phyloP scores from a whole-genome alignment of 2,113 vertebrate species.

The Sus scrofa region T2T-Sscrofa CM000818.6:133058501-133059000 shows the following conservation, averaged over 20 bases:
- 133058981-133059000: background rate
- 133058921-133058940: rapidly evolving
- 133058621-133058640: background rate
- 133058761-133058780: no score
- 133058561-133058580: no score
- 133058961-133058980: background rate
- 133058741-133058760: background rate
- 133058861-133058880: background rate
- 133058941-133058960: background rate
- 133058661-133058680: rapidly evolving
- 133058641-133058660: background rate
- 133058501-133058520: no score
- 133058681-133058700: background rate
- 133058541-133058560: no score
- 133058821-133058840: rapidly evolving
- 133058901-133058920: background rate
- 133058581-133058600: no score
- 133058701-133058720: background rate
- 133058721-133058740: no score
- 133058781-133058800: background rate
- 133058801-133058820: background rate
- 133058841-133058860: rapidly evolving
- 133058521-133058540: no score
- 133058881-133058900: no score
- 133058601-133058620: background rate